Evolutionary conservation across 1,140 invertebrate genomes (phyloP).

Genomic region (Lasioglossum baleicum): DNA sequence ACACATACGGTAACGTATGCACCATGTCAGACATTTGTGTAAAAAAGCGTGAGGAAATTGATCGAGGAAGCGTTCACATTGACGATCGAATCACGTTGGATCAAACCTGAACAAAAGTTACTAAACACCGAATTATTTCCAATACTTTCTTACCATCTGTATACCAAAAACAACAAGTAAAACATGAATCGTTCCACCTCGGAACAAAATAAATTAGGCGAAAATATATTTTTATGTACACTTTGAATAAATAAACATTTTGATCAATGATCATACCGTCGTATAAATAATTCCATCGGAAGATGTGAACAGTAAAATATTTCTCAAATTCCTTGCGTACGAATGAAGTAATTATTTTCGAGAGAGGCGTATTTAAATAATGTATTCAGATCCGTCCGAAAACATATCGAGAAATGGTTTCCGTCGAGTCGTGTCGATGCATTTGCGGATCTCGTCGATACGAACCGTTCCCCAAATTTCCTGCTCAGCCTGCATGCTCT

Average conservation of each 20-base stretch:
- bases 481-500: conserved; percentile 36
- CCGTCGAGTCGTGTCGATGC: background rate
- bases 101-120: background rate
- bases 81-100: conserved; percentile 28
- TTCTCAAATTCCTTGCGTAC: no score
- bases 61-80: background rate
- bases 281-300: no score
- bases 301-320: no score
- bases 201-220: background rate
- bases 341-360: background rate
- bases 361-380: background rate
- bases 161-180: no score
- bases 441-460: conserved; percentile 8
- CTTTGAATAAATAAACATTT: no score
- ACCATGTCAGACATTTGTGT: background rate
- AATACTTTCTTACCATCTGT: no score
- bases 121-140: no score
- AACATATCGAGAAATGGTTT: background rate
- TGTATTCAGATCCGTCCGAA: background rate
- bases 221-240: no score
- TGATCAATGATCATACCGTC: no score
- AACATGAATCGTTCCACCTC: no score
- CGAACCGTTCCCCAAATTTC: background rate
- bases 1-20: background rate
- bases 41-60: background rate